Base-by-base conservation (phyloP, 2,113 vertebrate species). In the Limnothrissa miodon region DNA sequence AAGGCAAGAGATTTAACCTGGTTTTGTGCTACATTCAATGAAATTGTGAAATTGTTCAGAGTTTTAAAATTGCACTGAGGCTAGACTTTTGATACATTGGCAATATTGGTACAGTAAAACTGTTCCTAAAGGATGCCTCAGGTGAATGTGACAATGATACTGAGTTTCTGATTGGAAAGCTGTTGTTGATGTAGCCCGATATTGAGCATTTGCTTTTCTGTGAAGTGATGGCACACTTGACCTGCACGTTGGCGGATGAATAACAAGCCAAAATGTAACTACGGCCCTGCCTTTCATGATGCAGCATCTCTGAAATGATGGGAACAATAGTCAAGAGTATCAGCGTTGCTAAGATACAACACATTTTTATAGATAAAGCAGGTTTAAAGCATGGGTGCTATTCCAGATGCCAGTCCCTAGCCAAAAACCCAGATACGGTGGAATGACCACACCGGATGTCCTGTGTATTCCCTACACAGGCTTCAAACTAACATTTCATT, bases 391-490 rank as follows among this genome's bases (percentile, higher is more conserved):
- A 1, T 74, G 9, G 13, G 66, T 74, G 66, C 33, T 17, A 74
- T 74, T 74, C 4, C 4, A 74, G 66, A 29, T 36, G 36, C 29
- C 8, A 74, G 29, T 74, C 66, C 66, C 62, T 39, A 9, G 66
- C 66, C 66, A 74, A 29, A 15, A 36, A 74, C 29, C 66, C 66
- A 11, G 11, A 29, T 33, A 74, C 36, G 29, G 33, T 15, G 29
- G 66, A 80, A 62, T 80, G 53, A 80, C 62, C 83, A 53, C n/a
- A 29, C n/a, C 39, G 80, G 46, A 80, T 78, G 53, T 48, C n/a
- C 29, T 23, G 53, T 51, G 78, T 82, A 29, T 66, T 66, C 59
- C 59, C 59, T 66, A n/a, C 29, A 74, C 66, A 74, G 8, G 62
- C 62, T 29, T 25, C n/a, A 74, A 39, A 74, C 25, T 36, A 23